Evolutionary conservation across 2,113 vertebrate species (phyloP), one percentile per base, ranked within the genome.

Genomic region (Elephas maximus): DNA sequence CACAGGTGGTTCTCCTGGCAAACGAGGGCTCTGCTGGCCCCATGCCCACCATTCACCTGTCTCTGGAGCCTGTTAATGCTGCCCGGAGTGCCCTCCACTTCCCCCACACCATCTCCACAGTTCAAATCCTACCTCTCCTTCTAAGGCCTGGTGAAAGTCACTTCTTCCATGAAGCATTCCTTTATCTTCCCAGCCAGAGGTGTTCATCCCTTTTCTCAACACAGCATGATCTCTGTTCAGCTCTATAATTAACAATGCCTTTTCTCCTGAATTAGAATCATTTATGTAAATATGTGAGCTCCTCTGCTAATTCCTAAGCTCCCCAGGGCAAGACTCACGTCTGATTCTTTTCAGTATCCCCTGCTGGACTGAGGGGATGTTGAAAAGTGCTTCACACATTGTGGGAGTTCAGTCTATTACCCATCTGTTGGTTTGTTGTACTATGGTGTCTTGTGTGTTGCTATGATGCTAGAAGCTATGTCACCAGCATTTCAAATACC

Each of bases 1-100:
- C 67, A 48, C 0, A 0, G 0, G 26, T 17, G 2, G 5, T 78
- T 26, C 44, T 62, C n/a, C 1, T 33, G 17, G 10, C 21, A 26
- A 37, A 77, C 24, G 17, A 60, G 41, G 86, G 63, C 5, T 15
- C 37, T 21, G 37, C 0, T 1, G 1, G 23, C 67, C 77, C 33
- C 12, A 0, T 11, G 33, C 26, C 26, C 41, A 0, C 4, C 41
- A 7, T 28, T 26, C 12, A 15, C 60, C 69, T 20, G 5, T 21
- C 26, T 87, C 44, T 18, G 28, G 80, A 73, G 33, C 77, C 80
- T 23, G 0, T 9, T 30, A 6, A 1, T 21, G 41, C 44, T 51
- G 67, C 91, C 21, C 9, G 8, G 63, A 15, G 21, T 17, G 65
- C 63, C 37, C 85, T 62, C 51, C 60, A 5, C 30, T 45, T 28